These are phyloP conservation scores for Acanthisitta chloris DNA, from an alignment of 2,113 vertebrate species.

Conservation along the genomic window DNA sequence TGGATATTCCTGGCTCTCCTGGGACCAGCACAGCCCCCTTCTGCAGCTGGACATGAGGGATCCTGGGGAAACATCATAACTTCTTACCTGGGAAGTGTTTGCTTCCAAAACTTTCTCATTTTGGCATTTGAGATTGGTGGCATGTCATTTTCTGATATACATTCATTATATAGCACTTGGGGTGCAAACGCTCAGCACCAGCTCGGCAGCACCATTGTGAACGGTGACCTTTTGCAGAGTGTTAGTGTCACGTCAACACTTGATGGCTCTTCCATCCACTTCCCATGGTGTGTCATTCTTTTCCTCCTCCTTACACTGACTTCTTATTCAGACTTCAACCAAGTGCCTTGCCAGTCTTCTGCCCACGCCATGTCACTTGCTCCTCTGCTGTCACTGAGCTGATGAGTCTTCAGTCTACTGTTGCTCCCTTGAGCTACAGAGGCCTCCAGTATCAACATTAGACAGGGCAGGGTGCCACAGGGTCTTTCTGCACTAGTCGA, in stretches of 20 bases:
- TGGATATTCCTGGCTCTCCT: neutral
- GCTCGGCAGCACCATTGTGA: fast-evolving
- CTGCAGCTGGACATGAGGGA: neutral
- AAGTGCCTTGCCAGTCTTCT: fast-evolving
- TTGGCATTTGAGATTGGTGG: neutral
- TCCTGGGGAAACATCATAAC: neutral
- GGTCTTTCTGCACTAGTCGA: neutral
- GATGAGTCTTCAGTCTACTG: neutral
- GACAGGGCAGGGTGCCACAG: neutral
- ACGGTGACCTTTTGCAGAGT: neutral
- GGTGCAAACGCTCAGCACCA: neutral
- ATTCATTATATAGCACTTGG: neutral
- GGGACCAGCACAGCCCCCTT: neutral
- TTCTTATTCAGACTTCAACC: neutral
- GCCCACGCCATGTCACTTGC: neutral
- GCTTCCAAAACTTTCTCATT: neutral
- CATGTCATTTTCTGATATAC: neutral
- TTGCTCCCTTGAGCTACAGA: neutral
- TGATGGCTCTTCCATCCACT: neutral
- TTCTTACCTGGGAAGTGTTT: neutral
- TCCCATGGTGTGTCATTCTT: neutral
- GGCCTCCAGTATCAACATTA: neutral
- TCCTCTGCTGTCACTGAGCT: neutral
- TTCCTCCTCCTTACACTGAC: neutral
- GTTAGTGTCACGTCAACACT: neutral